Evolutionary conservation across 2,113 vertebrate genomes (phyloP), one percentile per base, ranked within the genome.

Genomic region (Anthoscopus minutus): DNA sequence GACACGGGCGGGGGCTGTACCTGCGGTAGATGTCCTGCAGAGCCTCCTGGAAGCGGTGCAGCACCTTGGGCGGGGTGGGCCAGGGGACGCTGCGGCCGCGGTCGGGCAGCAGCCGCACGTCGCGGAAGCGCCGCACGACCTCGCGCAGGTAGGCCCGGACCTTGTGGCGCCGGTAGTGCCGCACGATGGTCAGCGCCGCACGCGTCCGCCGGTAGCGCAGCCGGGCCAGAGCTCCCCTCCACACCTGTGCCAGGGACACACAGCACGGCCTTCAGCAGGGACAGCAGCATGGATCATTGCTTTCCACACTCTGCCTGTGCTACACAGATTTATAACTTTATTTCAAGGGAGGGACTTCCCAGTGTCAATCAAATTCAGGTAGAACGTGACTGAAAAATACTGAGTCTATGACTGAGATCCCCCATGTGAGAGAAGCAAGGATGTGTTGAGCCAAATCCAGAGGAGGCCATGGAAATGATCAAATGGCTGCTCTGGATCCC

Each of bases 141-240:
- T 99, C 98, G 0, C 82, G 97, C 96, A 99, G 98, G 97, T 99
- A 99, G 0, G 99, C 98, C 71, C 98, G 99, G 18, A 99, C 99
- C 76, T 99, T 99, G 98, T 99, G 98, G 94, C 97, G 98, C 19
- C 99, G 97, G 94, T 99, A 99, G 7, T 98, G 98, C 50, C 92
- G 97, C 76, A 98, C 94, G 79, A 99, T 99, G 8, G 96, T 96
- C 54, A 98, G 97, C 3, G 98, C 98, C 0, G 99, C 99, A 44
- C 96, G 97, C 48, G 99, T 99, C 58, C 98, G 98, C 88, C 98
- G 98, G 90, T 99, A 99, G 31, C 97, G 98, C 94, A 98, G 98
- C 30, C 99, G 98, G 70, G 99, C 99, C 65, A 99, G 77, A 3
- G 99, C 98, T 61, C 99, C 99, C 45, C 99, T 97, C 99, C 99